A percentile compares a stretch with the other conserved stretches of the same genome.
phyloP scores from a whole-genome alignment of 2,888 invertebrate genomes.

The Morinoia aosen region DNA sequence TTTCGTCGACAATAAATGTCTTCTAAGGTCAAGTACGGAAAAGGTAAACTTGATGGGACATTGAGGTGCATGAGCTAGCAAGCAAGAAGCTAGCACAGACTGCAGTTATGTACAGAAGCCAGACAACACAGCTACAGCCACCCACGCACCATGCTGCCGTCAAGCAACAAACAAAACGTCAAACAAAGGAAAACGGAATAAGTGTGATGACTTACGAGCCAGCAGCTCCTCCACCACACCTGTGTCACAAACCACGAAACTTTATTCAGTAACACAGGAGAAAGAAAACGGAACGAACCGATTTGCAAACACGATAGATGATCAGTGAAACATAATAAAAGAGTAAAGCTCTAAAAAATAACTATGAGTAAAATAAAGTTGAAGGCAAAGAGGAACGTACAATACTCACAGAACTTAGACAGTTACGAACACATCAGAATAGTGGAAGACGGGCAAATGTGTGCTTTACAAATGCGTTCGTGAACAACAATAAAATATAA shows the following conservation, averaged over 20 bases:
- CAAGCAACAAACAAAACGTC: slow-evolving; percentile 8
- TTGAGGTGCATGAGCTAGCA: background rate
- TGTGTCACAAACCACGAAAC: background rate
- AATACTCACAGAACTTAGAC: background rate
- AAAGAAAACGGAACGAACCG: background rate
- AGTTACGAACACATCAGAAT: background rate
- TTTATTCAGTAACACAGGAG: background rate
- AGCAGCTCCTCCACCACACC: slow-evolving; percentile 49
- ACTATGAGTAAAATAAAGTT: background rate
- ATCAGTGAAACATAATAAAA: background rate
- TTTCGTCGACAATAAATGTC: background rate
- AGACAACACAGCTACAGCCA: background rate
- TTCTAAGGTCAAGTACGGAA: background rate
- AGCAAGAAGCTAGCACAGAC: background rate
- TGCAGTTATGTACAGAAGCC: background rate
- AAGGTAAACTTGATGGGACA: background rate
- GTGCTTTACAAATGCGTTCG: background rate
- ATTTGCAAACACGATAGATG: background rate
- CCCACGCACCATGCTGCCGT: background rate
- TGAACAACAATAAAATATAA: background rate
- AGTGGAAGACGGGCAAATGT: background rate
- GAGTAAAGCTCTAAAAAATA: background rate
- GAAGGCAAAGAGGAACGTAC: background rate
- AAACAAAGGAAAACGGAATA: background rate
- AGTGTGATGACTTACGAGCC: slow-evolving; percentile 22